Base-by-base conservation (phyloP, 2,888 invertebrate genomes). In the Patella caerulea region DNA sequence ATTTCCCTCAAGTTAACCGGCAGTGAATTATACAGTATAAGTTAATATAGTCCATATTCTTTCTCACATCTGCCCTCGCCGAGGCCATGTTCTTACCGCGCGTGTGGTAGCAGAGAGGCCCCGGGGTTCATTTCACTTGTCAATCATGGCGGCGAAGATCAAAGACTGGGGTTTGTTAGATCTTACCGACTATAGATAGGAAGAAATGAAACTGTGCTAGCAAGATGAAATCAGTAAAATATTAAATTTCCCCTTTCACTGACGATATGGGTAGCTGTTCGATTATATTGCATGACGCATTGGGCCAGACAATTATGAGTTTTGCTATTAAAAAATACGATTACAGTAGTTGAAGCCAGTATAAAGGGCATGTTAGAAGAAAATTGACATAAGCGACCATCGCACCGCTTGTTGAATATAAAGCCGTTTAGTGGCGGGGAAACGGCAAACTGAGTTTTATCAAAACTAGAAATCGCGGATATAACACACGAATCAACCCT, bases 51-150 rank as follows among this genome's bases (percentile, higher is more conserved):
- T 65, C 24, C 65, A 65, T 19, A 65, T 65, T 65, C 45, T 65
- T 65, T 65, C 65, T 65, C 65, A 65, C 65, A 65, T 65, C 65
- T 65, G 65, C 65, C 65, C 65, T 65, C 24, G 14, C 65, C 24
- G 65, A 65, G 65, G 65, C 65, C 65, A 65, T 65, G 65, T 65
- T 65, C 65, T 24, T 65, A 24, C 65, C 19, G 65, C 65, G 65
- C 65, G 65, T 65, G 65, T 65, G 65, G 65, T 65, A 65, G 65
- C 65, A 65, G 65, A 65, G 65, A 65, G 65, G 65, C 65, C 65
- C 65, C 65, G 65, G 65, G 65, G 65, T 65, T 65, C 65, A 65
- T 65, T 65, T 65, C 65, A 65, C 65, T 65, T 65, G 65, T 65
- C 65, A 65, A 65, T 65, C 65, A 65, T 65, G 19, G 65, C 65